phyloP scores from a whole-genome alignment of 2,797 vertebrate genomes.

The Oryzias sinensis region DNA sequence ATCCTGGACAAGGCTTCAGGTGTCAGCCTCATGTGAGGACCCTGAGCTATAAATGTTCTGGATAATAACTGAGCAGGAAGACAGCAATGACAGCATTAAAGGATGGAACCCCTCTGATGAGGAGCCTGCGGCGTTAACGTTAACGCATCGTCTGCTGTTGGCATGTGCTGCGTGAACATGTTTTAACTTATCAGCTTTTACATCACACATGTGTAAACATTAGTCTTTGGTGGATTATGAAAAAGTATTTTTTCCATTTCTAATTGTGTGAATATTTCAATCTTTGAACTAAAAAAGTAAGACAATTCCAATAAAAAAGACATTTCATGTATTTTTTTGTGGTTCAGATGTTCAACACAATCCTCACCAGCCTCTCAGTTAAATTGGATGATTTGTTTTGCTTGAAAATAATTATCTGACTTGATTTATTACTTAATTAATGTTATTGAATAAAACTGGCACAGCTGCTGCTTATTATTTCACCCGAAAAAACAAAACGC shows the following conservation, averaged over 20 bases:
- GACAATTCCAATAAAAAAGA: not conserved
- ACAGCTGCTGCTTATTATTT: conserved; percentile 9
- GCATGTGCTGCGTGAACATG: too few relatives aligned
- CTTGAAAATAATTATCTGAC: conserved; percentile 21
- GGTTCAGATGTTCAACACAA: not conserved
- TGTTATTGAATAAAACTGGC: conserved; percentile 15
- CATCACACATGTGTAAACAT: too few relatives aligned
- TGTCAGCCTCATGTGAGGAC: not conserved
- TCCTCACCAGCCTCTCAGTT: not conserved
- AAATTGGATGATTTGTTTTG: conserved; percentile 13
- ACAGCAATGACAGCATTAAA: not conserved
- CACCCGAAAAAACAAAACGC: not conserved
- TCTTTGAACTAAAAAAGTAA: not conserved
- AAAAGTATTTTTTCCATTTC: too few relatives aligned
- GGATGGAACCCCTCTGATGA: not conserved
- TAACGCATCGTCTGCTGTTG: too few relatives aligned
- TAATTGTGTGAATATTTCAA: not conserved
- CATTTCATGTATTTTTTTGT: conserved; percentile 10
- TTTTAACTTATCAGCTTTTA: too few relatives aligned
- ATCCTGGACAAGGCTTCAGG: not conserved
- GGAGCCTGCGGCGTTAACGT: too few relatives aligned
- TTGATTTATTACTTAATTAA: conserved; percentile 30
- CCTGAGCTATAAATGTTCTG: not conserved
- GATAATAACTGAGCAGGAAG: not conserved
- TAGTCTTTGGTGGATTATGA: too few relatives aligned